Evolutionary conservation across 2,888 invertebrate species (phyloP), one percentile per base, ranked within the genome.

Genomic region (Ryuthela nishihirai): DNA sequence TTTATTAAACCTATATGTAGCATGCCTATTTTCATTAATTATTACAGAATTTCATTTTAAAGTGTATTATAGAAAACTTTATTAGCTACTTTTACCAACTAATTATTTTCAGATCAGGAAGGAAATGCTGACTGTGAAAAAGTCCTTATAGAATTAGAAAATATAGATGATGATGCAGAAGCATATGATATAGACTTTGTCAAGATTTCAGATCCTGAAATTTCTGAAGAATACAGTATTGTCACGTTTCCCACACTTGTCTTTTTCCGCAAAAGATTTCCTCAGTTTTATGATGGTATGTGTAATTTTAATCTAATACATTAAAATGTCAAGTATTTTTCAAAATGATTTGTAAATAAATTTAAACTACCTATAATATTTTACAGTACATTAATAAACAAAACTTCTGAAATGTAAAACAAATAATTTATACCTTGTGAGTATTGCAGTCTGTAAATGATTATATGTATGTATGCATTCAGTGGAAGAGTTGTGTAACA

Each of bases 161-260:
- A 92, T 70, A 92, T 93, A 68, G 92, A 92, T 70, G 91, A 92
- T 69, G 90, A 92, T 72, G 90, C 91, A 72, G 92, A 92, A 77
- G 88, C 89, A 70, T 86, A 89, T 73, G 85, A 89, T 69, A 89
- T 93, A 67, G 87, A 89, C 73, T 92, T 93, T 72, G 86, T 93
- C 0, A 92, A 92, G 75, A 90, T 90, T 65, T 91, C 90, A 10
- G 92, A 92, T 71, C 85, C 86, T 25, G 87, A 88, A 40, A 83
- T 92, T 56, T 85, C 88, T 62, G 87, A 86, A 70, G 91, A 91
- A 77, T 92, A 92, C 72, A 90, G 91, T 73, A 78, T 93, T 24
- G 79, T 85, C 18, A 80, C 82, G 18, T 76, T 93, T 54, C 92
- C 92, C 64, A 84, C 90, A 24, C 78, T 93, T 55, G 89, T 87